These are phyloP conservation scores for Narcine bancroftii DNA, from an alignment of 2,113 vertebrate species.

Conservation along the genomic window DNA sequence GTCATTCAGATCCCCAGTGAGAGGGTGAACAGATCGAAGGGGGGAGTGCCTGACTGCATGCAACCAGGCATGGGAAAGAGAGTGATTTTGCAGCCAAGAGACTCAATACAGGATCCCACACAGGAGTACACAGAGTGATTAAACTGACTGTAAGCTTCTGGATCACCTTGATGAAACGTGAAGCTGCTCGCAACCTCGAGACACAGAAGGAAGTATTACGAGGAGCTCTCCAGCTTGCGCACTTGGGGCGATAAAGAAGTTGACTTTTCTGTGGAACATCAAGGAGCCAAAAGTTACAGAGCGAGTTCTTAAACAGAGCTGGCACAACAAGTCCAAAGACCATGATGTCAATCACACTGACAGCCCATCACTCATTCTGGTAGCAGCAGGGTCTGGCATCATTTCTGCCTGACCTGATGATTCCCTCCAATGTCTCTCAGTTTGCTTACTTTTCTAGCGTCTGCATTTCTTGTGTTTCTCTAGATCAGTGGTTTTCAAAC, in stretches of 20 bases:
- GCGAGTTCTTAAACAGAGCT: slow-evolving; percentile 35
- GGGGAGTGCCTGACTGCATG: too few relatives aligned
- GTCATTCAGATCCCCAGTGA: background rate
- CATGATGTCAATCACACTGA: slow-evolving; percentile 44
- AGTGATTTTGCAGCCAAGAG: too few relatives aligned
- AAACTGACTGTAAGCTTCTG: background rate
- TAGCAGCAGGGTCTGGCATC: slow-evolving; percentile 55
- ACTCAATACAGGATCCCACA: too few relatives aligned
- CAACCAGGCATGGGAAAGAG: too few relatives aligned
- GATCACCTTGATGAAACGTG: background rate
- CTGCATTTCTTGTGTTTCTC: too few relatives aligned
- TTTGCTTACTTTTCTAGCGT: too few relatives aligned
- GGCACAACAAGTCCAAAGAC: slow-evolving; percentile 47
- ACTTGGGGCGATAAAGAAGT: background rate
- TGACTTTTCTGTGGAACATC: background rate
- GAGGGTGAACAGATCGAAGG: too few relatives aligned
- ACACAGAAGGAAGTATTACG: background rate
- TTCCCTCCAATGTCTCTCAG: too few relatives aligned
- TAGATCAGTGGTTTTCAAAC: too few relatives aligned
- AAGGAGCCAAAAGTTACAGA: background rate
- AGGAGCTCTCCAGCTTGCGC: background rate
- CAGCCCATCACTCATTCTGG: slow-evolving; percentile 54
- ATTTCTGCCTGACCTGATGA: too few relatives aligned
- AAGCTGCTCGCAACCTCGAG: background rate
- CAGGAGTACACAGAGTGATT: too few relatives aligned